These are phyloP conservation scores for Danaus plexippus DNA, from an alignment of 1,140 invertebrate genomes.

Conservation along the genomic window DNA sequence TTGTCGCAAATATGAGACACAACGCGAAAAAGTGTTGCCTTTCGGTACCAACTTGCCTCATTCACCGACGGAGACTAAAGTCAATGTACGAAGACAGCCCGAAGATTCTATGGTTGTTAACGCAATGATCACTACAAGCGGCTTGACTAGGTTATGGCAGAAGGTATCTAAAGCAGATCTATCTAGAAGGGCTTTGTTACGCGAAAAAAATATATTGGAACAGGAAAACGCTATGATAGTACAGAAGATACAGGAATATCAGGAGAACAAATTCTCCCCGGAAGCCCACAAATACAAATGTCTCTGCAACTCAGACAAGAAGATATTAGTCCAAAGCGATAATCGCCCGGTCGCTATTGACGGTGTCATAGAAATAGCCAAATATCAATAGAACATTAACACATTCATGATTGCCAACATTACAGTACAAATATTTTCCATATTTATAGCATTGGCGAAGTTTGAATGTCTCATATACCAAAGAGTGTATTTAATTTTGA, in stretches of 20 bases:
- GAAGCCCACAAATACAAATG: constrained; percentile 41
- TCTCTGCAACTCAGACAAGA: constrained; percentile 25
- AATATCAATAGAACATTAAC: constrained; percentile 25
- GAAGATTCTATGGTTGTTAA: constrained; percentile 49
- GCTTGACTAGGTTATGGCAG: constrained; percentile 56
- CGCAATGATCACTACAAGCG: constrained; percentile 42
- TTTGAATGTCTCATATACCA: background rate
- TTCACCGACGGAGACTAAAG: constrained; percentile 43
- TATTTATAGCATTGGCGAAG: too few species aligned
- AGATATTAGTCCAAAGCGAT: background rate
- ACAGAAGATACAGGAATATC: constrained; percentile 30
- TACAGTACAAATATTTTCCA: too few species aligned
- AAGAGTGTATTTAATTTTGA: constrained; percentile 6
- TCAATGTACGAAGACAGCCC: constrained; percentile 27
- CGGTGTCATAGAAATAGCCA: constrained; percentile 36
- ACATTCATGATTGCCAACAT: too few species aligned
- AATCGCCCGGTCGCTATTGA: constrained; percentile 35
- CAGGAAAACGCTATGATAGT: constrained; percentile 48
- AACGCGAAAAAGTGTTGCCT: constrained; percentile 71
- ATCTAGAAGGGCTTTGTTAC: constrained; percentile 41
- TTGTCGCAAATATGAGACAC: constrained; percentile 74
- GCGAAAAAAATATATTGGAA: constrained; percentile 50
- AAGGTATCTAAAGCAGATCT: constrained; percentile 53
- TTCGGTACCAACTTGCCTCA: constrained; percentile 69
- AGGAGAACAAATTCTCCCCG: constrained; percentile 29